These are phyloP conservation scores for Villa cingulata DNA, from an alignment of 2,888 invertebrate species.

Conservation along the genomic window DNA sequence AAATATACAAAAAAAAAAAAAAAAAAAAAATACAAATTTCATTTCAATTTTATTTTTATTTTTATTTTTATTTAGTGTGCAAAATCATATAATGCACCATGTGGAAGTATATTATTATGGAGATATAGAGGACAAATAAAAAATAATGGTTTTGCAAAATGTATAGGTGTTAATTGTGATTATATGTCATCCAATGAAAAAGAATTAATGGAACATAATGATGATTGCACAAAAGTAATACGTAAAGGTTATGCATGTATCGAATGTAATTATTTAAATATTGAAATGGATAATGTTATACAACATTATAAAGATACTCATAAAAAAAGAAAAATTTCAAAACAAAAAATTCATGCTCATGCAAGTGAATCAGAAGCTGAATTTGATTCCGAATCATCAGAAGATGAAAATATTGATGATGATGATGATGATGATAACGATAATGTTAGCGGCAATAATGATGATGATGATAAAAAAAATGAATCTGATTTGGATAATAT, in stretches of 20 bases:
- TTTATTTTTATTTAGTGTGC: slow-evolving; percentile 6
- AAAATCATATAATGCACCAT: slow-evolving; percentile 2
- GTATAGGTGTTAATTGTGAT: slow-evolving; percentile 26
- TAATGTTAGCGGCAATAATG: too few relatives aligned
- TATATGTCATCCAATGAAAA: slow-evolving; percentile 21
- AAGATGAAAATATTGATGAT: slow-evolving; percentile 11
- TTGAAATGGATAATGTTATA: slow-evolving; percentile 12
- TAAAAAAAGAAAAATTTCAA: background rate
- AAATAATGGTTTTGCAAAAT: slow-evolving; percentile 21
- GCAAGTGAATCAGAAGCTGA: slow-evolving; percentile 21
- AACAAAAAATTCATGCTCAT: slow-evolving; percentile 16
- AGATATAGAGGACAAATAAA: slow-evolving; percentile 16
- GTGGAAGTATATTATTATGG: slow-evolving; percentile 11
- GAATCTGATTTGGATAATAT: slow-evolving; percentile 9
- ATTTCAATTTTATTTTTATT: too few relatives aligned
- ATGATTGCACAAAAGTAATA: slow-evolving; percentile 22
- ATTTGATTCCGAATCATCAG: slow-evolving; percentile 10
- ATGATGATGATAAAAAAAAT: slow-evolving; percentile 15
- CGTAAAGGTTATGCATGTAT: slow-evolving; percentile 22
- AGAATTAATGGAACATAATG: slow-evolving; percentile 24
- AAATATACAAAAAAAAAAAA: too few relatives aligned
- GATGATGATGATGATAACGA: slow-evolving; percentile 16
- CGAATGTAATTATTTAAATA: slow-evolving; percentile 15
- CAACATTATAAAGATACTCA: slow-evolving; percentile 15
- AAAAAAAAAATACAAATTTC: too few relatives aligned